These are phyloP conservation scores for Microchirus variegatus DNA, from an alignment of 2,797 vertebrate genomes.

Conservation along the genomic window DNA sequence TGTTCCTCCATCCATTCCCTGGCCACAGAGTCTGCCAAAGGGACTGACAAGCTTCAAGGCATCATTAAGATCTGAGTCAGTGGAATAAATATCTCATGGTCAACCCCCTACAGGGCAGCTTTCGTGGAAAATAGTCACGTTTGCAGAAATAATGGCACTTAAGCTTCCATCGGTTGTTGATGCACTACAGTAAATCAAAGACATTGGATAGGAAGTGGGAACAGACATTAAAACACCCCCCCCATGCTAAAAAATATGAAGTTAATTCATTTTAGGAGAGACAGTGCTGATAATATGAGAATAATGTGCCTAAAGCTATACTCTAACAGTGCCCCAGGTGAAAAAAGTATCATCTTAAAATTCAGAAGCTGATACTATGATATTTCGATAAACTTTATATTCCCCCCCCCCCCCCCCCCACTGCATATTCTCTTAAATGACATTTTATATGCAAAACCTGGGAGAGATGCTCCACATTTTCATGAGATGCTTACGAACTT, in stretches of 20 bases:
- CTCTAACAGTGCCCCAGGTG: background rate
- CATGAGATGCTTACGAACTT: background rate
- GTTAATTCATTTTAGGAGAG: background rate
- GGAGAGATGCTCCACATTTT: background rate
- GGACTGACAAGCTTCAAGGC: conserved; percentile 49
- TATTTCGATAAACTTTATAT: conserved; percentile 35
- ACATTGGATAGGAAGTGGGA: conserved; percentile 12
- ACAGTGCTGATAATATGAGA: conserved; percentile 2
- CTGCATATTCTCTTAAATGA: conserved; percentile 11
- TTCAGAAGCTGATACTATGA: conserved; percentile 10
- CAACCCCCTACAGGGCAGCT: conserved; percentile 28
- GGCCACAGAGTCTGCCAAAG: conserved; percentile 42
- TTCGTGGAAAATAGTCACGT: conserved; percentile 34
- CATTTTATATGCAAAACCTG: conserved; percentile 15
- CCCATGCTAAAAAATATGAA: conserved; percentile 23
- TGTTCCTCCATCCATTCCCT: conserved; percentile 43
- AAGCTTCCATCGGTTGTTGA: conserved; percentile 31
- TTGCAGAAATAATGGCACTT: conserved; percentile 55
- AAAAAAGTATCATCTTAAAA: conserved; percentile 22
- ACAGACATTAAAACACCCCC: conserved; percentile 11
- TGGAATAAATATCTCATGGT: conserved; percentile 34
- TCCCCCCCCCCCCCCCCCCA: background rate
- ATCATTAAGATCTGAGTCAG: conserved; percentile 69
- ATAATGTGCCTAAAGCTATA: background rate
- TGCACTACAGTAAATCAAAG: conserved; percentile 29